These are phyloP conservation scores for Mesoclemmys tuberculata DNA, from an alignment of 2,113 vertebrate species.

Conservation along the genomic window DNA sequence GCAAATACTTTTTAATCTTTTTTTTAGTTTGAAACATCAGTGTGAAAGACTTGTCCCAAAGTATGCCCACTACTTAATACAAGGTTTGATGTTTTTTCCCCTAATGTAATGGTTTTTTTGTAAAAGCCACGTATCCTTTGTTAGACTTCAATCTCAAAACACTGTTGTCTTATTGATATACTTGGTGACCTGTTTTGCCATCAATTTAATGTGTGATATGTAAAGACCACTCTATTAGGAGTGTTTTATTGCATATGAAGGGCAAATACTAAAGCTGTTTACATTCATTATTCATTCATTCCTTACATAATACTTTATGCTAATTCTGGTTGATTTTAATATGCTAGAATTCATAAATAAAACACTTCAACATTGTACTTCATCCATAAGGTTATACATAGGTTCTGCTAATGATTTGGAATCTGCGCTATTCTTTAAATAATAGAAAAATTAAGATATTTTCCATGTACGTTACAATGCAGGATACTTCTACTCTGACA, in stretches of 20 bases:
- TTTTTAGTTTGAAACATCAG: background rate
- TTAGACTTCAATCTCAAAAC: background rate
- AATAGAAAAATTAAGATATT: background rate
- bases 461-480: constrained; percentile 6
- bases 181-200: background rate
- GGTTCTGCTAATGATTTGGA: background rate
- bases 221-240: background rate
- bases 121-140: background rate
- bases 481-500: background rate
- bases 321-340: background rate
- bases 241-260: background rate
- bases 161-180: background rate
- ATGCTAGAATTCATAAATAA: background rate
- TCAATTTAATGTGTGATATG: background rate
- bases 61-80: background rate
- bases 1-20: background rate
- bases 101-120: background rate
- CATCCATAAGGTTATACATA: background rate
- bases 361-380: background rate
- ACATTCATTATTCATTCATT: background rate
- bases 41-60: background rate
- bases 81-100: background rate
- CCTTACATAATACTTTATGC: background rate
- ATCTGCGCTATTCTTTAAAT: background rate
- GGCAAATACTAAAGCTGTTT: background rate